These are phyloP conservation scores for Pipa parva DNA, from an alignment of 2,113 vertebrate species.

Conservation along the genomic window DNA sequence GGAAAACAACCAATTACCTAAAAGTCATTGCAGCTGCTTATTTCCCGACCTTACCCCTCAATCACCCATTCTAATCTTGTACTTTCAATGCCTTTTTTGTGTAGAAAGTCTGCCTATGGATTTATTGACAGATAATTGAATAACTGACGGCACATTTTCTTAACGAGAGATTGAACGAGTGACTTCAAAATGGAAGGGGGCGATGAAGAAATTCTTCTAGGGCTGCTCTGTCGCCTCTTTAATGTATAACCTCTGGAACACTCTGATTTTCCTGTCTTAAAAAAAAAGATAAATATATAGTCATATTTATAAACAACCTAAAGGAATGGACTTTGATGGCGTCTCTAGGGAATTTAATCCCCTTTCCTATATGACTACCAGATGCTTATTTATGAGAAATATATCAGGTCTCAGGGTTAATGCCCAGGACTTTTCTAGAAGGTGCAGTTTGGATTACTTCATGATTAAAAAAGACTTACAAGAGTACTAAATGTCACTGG, in stretches of 20 bases:
- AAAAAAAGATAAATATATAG: conserved; percentile 26
- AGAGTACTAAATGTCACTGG: conserved; percentile 44
- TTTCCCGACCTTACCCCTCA: conserved; percentile 26
- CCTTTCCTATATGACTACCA: conserved; percentile 53
- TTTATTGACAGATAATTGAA: conserved; percentile 36
- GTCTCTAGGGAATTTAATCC: conserved; percentile 53
- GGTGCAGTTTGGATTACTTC: conserved; percentile 56
- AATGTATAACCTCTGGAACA: conserved; percentile 5
- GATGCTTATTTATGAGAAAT: conserved; percentile 56
- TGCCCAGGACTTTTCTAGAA: conserved; percentile 59
- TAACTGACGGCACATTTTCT: conserved; percentile 31
- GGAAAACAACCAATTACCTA: conserved; percentile 36
- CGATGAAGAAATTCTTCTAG: neutral
- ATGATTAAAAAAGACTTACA: conserved; percentile 53
- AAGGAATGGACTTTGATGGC: conserved; percentile 48
- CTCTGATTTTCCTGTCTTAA: neutral
- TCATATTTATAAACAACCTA: conserved; percentile 21
- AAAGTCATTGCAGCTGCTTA: conserved; percentile 31
- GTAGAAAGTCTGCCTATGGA: conserved; percentile 37
- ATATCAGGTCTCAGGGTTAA: conserved; percentile 61
- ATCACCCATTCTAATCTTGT: conserved; percentile 26
- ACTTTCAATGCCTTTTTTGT: conserved; percentile 37
- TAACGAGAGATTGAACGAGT: conserved; percentile 26
- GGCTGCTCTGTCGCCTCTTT: neutral
- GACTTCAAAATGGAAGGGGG: conserved; percentile 13